Percentiles rank a stretch among this genome's conserved stretches.
Conservation (phyloP, 2,888 invertebrate genomes). For the Pedicia rivosa region DNA sequence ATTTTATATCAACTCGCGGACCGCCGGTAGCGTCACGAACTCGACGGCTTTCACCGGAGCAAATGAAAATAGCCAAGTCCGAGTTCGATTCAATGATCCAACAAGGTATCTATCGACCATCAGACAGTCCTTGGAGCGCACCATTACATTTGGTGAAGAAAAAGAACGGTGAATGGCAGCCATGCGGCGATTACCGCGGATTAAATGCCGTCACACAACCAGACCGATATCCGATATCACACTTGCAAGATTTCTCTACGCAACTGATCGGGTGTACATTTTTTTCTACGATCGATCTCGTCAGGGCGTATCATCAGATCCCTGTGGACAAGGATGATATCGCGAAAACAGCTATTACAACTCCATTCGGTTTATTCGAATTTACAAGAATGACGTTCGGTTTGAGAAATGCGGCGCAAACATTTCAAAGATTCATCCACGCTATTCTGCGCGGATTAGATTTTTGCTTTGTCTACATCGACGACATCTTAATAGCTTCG, state of each 20-base stretch:
- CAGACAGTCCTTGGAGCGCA: conserved; percentile 24
- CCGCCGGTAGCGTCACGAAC: conserved; percentile 11
- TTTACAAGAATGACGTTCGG: conserved; percentile 21
- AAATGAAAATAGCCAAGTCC: conserved; percentile 8
- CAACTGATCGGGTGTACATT: conserved; percentile 15
- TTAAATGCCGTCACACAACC: conserved; percentile 19
- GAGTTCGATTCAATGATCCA: conserved; percentile 14
- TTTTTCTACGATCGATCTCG: conserved; percentile 18
- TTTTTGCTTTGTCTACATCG: conserved; percentile 16
- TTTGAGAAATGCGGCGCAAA: conserved; percentile 21
- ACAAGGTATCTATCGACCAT: conserved; percentile 26
- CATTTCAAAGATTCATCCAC: conserved; percentile 22
- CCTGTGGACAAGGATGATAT: conserved; percentile 6
- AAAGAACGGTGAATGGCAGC: conserved; percentile 15
- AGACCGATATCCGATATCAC: conserved; percentile 21
- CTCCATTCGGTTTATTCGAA: conserved; percentile 23
- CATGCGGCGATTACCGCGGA: conserved; percentile 19
- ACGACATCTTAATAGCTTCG: conserved; percentile 17
- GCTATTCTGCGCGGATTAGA: conserved; percentile 15
- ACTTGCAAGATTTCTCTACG: conserved; percentile 18
- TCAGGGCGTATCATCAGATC: conserved; percentile 17
- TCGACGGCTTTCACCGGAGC: conserved; percentile 16
- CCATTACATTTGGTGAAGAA: conserved; percentile 21
- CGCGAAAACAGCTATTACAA: conserved; percentile 16
- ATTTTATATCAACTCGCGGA: conserved; percentile 10